These are phyloP conservation scores for Catostylus mosaicus DNA, from an alignment of 30 jellyfish, hydroid and myxozoan genomes.

Conservation along the genomic window DNA sequence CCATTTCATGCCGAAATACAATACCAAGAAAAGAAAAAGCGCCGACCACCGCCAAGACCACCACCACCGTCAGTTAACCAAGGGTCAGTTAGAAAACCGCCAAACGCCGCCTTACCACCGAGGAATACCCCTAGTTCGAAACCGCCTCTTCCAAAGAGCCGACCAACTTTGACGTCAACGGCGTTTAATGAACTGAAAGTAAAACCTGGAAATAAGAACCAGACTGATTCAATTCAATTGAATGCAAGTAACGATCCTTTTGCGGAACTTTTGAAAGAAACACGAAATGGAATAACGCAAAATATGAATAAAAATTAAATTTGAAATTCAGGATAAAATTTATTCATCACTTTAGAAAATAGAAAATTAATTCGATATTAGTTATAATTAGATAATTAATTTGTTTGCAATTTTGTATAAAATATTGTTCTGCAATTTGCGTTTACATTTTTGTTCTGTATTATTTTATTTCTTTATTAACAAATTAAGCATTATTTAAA, in stretches of 20 bases:
- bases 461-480: too few species aligned
- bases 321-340: background rate
- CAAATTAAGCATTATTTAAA: too few species aligned
- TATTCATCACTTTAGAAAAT: background rate
- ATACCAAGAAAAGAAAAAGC: conserved; percentile 30
- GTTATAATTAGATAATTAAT: background rate
- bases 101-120: conserved; percentile 21
- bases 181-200: conserved; percentile 20
- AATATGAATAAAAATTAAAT: conserved; percentile 12
- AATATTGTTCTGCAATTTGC: conserved; percentile 7
- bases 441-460: background rate
- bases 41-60: conserved; percentile 68
- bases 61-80: conserved; percentile 31
- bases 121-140: conserved; percentile 4
- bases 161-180: conserved; percentile 23
- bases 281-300: conserved; percentile 38
- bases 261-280: conserved; percentile 21
- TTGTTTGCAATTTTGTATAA: background rate
- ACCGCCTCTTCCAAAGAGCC: conserved; percentile 1
- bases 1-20: background rate
- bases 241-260: conserved; percentile 14
- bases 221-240: background rate
- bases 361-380: background rate
- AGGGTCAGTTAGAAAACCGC: conserved; percentile 18
- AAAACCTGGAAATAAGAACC: background rate